Conservation (phyloP, 35 echinoderm and acorn worm genomes). For the Strongylocentrotus purpuratus region DNA sequence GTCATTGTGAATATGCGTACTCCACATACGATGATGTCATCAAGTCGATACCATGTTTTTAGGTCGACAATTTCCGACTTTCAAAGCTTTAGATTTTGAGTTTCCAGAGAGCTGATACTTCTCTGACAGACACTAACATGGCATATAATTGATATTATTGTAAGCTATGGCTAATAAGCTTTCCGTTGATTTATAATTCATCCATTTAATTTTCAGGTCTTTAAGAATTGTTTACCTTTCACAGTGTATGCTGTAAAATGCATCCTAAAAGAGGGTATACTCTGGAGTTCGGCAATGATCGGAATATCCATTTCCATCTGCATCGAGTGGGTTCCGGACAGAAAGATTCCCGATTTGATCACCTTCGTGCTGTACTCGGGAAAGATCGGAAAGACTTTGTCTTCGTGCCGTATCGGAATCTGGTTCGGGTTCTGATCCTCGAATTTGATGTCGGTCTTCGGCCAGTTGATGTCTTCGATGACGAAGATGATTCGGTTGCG, state of each 20-base stretch:
- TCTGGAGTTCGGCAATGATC: slow-evolving; percentile 12
- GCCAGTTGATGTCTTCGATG: slow-evolving; percentile 9
- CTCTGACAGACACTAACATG: too few relatives aligned
- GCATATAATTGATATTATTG: too few relatives aligned
- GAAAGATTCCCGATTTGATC: slow-evolving; percentile 24
- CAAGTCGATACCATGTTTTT: too few relatives aligned
- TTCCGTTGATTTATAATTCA: too few relatives aligned
- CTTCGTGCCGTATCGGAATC: neutral
- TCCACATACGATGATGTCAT: too few relatives aligned
- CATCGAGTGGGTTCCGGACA: neutral
- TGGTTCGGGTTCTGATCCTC: neutral
- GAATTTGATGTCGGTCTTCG: slow-evolving; percentile 4
- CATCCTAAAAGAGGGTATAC: neutral
- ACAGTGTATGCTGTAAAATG: neutral
- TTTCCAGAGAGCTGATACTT: too few relatives aligned
- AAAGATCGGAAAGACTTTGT: slow-evolving; percentile 1
- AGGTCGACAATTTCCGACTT: too few relatives aligned
- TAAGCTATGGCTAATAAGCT: too few relatives aligned
- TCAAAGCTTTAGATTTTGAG: too few relatives aligned
- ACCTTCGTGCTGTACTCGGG: slow-evolving; percentile 9
- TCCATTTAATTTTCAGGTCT: too few relatives aligned
- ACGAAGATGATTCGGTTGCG: neutral
- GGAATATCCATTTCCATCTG: slow-evolving; percentile 21
- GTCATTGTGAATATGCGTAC: too few relatives aligned
- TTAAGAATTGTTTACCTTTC: neutral